A percentile compares a stretch with the other conserved stretches of the same genome.
phyloP scores from a whole-genome alignment of 2,113 vertebrate species.

The Caretta caretta region DNA sequence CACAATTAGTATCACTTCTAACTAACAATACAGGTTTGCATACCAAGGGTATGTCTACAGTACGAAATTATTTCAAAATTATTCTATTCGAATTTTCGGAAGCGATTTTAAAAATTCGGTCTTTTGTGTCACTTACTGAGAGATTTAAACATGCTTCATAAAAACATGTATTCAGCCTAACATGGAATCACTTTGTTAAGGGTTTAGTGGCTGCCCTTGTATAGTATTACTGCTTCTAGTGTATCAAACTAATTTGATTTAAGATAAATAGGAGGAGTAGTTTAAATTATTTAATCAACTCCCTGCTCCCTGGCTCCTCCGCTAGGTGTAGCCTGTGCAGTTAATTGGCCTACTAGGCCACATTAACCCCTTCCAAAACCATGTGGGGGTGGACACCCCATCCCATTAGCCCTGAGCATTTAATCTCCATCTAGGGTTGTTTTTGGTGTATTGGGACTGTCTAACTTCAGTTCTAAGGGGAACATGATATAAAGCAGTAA shows the following conservation, averaged over 20 bases:
- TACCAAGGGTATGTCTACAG: too few species aligned
- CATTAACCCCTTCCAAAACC: too few species aligned
- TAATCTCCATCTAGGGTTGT: not conserved
- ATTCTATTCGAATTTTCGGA: too few species aligned
- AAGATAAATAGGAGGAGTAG: constrained; percentile 23
- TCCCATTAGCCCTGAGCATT: not conserved
- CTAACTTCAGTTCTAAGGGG: not conserved
- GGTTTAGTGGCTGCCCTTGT: constrained; percentile 18
- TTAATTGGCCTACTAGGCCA: too few species aligned
- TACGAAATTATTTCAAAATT: too few species aligned
- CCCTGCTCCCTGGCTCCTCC: too few species aligned
- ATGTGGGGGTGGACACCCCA: too few species aligned
- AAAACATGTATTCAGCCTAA: not conserved
- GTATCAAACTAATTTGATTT: constrained; percentile 56
- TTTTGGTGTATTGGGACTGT: not conserved
- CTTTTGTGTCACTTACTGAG: not conserved
- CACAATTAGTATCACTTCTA: too few species aligned
- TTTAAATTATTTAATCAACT: constrained; percentile 15
- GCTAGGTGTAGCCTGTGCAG: too few species aligned
- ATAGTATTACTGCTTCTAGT: constrained; percentile 38
- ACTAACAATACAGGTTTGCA: too few species aligned
- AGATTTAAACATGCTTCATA: not conserved
- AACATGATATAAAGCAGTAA: not conserved
- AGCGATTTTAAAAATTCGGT: too few species aligned
- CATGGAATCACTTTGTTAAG: constrained; percentile 8